Evolutionary conservation across 2,888 invertebrate genomes (phyloP), one percentile per base, ranked within the genome.

Genomic region (Callinectes sapidus): DNA sequence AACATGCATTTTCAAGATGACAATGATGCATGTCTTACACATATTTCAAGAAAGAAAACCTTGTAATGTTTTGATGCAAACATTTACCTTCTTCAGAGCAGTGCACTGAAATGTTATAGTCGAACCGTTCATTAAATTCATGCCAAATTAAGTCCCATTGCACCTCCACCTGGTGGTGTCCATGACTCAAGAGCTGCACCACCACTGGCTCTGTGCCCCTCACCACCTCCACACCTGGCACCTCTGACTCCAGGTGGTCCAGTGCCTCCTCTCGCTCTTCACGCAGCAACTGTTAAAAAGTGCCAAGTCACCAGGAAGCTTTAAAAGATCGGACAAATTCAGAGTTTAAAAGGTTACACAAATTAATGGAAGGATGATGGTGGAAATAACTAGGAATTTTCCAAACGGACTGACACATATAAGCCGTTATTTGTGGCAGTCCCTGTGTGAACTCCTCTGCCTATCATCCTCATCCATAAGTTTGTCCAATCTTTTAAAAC

Each of bases 21-120:
- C 10, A 6, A 48, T 42, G 42, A 42, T 42, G 10, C 48, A 48
- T 48, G 48, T 48, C 48, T 48, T 10, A 48, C 3, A 2, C 48
- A 48, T 48, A 10, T 48, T 48, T 48, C 48, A 48, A 48, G 3
- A 48, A 48, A 48, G 48, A 48, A 48, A 48, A 48, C 8, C 85
- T 35, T 14, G 14, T n/a, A 39, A 23, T 23, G 23, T 42, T 14
- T 16, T 1, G 16, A 54, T 35, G 32, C 5, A 55, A n/a, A n/a
- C n/a, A 77, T 48, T 89, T 48, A 77, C 89, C 89, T 77, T 89
- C 89, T 28, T 89, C 89, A 42, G 48, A 5, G 61, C 71, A 77
- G n/a, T 77, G 16, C 0, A 89, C 42, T n/a, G 28, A 23, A 89
- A 89, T 77, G 42, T 42, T 77, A 32, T 89, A 89, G 5, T 89